phyloP scores from a whole-genome alignment of 2,797 vertebrate genomes.

The Fundulus diaphanus region DNA sequence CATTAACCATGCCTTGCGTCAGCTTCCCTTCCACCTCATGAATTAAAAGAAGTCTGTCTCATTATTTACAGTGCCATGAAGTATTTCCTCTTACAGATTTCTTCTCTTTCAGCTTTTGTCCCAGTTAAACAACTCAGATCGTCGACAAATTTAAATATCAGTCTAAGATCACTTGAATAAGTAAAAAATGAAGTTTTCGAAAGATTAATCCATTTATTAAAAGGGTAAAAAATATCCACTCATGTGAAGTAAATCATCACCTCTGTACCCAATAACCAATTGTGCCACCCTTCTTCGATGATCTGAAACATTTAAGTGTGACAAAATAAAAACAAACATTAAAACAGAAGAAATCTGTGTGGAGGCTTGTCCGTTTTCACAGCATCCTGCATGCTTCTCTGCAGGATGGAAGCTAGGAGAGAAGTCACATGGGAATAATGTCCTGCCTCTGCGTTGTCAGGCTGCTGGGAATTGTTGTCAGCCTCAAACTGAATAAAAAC shows the following conservation, averaged over 20 bases:
- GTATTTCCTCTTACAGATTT: neutral
- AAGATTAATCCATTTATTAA: neutral
- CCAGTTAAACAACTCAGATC: too few species aligned
- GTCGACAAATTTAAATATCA: slow-evolving; percentile 18
- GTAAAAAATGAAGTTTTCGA: neutral
- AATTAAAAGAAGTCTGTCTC: slow-evolving; percentile 32
- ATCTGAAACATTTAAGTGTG: neutral
- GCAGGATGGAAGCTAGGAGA: slow-evolving; percentile 19
- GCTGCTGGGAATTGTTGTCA: slow-evolving; percentile 24
- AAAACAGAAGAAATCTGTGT: neutral
- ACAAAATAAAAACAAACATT: too few species aligned
- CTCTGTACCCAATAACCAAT: neutral
- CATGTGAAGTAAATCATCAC: neutral
- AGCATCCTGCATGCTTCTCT: slow-evolving; percentile 18
- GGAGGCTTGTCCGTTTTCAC: neutral
- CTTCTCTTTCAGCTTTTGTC: neutral
- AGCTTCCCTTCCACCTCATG: slow-evolving; percentile 41
- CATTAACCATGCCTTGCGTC: slow-evolving; percentile 54
- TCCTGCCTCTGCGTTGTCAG: slow-evolving; percentile 18
- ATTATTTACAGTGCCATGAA: slow-evolving; percentile 29
- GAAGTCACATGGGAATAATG: slow-evolving; percentile 44
- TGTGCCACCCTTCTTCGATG: neutral
- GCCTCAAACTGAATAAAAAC: slow-evolving; percentile 18
- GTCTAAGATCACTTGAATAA: neutral
- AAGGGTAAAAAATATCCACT: neutral